Conservation (phyloP, 2,888 invertebrate species). For the Drosophila testacea region DNA sequence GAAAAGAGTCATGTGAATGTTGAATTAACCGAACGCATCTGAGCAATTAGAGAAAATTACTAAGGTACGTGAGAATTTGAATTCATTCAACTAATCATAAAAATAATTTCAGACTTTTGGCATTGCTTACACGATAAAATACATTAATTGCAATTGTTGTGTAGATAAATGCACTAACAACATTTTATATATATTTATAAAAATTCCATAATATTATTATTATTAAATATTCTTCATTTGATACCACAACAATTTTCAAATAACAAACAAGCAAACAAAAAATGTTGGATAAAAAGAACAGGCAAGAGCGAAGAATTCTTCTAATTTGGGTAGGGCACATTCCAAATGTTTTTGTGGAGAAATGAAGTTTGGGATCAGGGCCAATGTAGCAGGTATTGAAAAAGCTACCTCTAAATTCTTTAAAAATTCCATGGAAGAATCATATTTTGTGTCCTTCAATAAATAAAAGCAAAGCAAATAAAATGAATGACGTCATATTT, state of each 20-base stretch:
- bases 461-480: no score
- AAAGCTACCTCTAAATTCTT: not conserved
- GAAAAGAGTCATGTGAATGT: slow-evolving; percentile 24
- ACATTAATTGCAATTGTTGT: slow-evolving; percentile 17
- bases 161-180: slow-evolving; percentile 9
- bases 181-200: slow-evolving; percentile 3
- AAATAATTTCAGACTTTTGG: slow-evolving; percentile 5
- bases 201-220: not conserved
- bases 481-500: not conserved
- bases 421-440: not conserved
- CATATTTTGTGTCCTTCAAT: no score
- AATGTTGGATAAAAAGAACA: not conserved
- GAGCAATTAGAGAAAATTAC: slow-evolving; percentile 14
- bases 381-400: not conserved
- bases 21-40: slow-evolving; percentile 15
- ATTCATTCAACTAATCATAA: slow-evolving; percentile 7
- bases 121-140: slow-evolving; percentile 14
- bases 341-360: not conserved
- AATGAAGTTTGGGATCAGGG: not conserved
- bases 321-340: slow-evolving; percentile 2
- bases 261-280: not conserved
- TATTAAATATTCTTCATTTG: not conserved
- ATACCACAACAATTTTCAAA: slow-evolving; percentile 12
- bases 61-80: slow-evolving; percentile 33
- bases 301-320: not conserved